Evolutionary conservation across 2,888 invertebrate species (phyloP).

Genomic region (Limenitis camilla): DNA sequence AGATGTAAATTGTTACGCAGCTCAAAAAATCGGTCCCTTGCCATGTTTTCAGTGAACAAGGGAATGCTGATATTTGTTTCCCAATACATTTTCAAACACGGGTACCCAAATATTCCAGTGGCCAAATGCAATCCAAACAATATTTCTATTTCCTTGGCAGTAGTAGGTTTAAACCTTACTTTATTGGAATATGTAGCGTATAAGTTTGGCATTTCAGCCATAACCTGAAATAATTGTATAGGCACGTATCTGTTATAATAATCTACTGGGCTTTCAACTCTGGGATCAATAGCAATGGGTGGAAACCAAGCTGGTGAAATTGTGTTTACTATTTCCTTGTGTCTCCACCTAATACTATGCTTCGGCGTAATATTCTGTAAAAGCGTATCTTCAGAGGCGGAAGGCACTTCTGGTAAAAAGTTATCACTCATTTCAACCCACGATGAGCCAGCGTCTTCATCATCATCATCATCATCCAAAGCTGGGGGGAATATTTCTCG

Average conservation of each 20-base stretch:
- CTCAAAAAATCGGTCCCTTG: constrained; percentile 29
- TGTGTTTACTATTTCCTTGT: too few species aligned
- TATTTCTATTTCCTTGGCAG: constrained; percentile 25
- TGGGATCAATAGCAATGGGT: constrained; percentile 26
- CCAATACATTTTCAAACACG: constrained; percentile 29
- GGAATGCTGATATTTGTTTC: constrained; percentile 25
- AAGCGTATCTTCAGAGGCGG: constrained; percentile 17
- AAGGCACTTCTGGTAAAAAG: constrained; percentile 10
- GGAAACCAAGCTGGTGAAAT: constrained; percentile 23
- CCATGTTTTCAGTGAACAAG: constrained; percentile 26
- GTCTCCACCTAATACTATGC: too few species aligned
- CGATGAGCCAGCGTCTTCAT: constrained; percentile 23
- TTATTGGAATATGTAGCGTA: constrained; percentile 21
- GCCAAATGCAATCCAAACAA: constrained; percentile 28
- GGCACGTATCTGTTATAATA: constrained; percentile 26
- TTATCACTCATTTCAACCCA: constrained; percentile 23
- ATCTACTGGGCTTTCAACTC: constrained; percentile 25
- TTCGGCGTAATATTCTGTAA: constrained; percentile 14
- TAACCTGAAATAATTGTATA: constrained; percentile 24
- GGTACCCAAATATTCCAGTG: constrained; percentile 26
- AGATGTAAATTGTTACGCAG: constrained; percentile 27
- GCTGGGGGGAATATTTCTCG: constrained; percentile 19
- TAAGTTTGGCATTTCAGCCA: constrained; percentile 30
- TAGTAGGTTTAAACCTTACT: constrained; percentile 24
- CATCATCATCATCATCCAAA: constrained; percentile 25